These are phyloP conservation scores for Norana najaformis DNA, from an alignment of 2,888 invertebrate genomes.

Conservation along the genomic window DNA sequence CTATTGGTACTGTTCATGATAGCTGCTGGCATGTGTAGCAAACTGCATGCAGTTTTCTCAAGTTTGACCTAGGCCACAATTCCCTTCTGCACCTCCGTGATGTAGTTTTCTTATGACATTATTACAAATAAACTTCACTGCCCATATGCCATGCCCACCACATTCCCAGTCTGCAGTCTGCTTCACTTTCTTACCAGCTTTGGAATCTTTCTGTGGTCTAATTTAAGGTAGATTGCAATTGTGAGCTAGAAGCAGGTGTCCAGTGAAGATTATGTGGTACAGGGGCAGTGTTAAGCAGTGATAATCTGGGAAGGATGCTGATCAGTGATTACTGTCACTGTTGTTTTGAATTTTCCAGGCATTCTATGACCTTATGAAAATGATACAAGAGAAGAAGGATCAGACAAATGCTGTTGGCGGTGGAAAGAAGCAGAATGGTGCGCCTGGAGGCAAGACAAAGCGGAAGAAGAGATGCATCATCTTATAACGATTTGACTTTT, in stretches of 20 bases:
- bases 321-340: background rate
- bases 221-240: too few relatives aligned
- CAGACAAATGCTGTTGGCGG: constrained; percentile 1
- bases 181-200: background rate
- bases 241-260: background rate
- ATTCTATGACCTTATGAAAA: constrained; percentile 43
- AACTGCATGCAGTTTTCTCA: background rate
- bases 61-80: too few relatives aligned
- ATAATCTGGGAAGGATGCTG: background rate
- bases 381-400: constrained; percentile 40
- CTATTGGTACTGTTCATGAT: background rate
- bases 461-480: constrained; percentile 47
- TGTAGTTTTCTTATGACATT: background rate
- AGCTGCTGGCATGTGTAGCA: background rate
- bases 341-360: constrained; percentile 33
- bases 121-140: background rate
- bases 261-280: too few relatives aligned
- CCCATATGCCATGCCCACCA: background rate
- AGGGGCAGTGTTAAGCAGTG: background rate
- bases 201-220: too few relatives aligned
- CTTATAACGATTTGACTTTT: constrained; percentile 29
- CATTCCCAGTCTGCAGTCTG: background rate
- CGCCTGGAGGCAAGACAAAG: constrained; percentile 54
- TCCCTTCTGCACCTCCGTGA: too few relatives aligned
- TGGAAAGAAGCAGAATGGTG: constrained; percentile 38